Conservation (phyloP, 2,113 vertebrate genomes). For the Heterocephalus glaber region DNA sequence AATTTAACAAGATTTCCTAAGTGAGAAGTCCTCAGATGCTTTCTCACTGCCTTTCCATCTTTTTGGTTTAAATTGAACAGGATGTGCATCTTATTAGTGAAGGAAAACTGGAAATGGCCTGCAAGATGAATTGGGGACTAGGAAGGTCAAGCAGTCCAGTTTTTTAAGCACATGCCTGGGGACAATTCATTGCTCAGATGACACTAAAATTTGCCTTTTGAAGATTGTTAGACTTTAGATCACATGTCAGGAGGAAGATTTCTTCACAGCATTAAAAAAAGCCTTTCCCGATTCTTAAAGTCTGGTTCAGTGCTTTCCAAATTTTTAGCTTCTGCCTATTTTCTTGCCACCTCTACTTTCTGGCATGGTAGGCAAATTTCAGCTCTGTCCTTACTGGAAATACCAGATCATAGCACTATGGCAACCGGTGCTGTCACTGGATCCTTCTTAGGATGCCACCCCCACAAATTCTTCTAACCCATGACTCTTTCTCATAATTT, state of each 20-base stretch:
- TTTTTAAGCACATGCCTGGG: neutral
- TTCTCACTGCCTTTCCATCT: neutral
- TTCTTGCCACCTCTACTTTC: constrained; percentile 42
- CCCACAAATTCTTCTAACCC: constrained; percentile 72
- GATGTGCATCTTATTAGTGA: constrained; percentile 37
- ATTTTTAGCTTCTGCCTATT: constrained; percentile 63
- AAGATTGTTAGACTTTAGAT: neutral
- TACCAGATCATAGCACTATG: constrained; percentile 51
- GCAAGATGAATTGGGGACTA: neutral
- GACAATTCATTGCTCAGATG: neutral
- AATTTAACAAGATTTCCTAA: constrained; percentile 52
- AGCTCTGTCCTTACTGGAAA: constrained; percentile 59
- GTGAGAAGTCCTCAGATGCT: constrained; percentile 29
- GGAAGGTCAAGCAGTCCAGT: constrained; percentile 1
- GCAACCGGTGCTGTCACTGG: neutral
- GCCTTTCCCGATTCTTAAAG: neutral
- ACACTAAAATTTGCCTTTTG: neutral
- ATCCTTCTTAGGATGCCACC: constrained; percentile 58
- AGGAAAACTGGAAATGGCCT: constrained; percentile 22
- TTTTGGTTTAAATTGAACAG: constrained; percentile 1
- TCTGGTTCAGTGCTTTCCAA: constrained; percentile 38
- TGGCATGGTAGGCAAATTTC: constrained; percentile 53
- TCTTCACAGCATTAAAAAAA: neutral
- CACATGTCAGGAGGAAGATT: constrained; percentile 22
- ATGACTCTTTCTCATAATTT: constrained; percentile 71